These are phyloP conservation scores for Lycaena phlaeas DNA, from an alignment of 2,888 invertebrate genomes.

Conservation along the genomic window DNA sequence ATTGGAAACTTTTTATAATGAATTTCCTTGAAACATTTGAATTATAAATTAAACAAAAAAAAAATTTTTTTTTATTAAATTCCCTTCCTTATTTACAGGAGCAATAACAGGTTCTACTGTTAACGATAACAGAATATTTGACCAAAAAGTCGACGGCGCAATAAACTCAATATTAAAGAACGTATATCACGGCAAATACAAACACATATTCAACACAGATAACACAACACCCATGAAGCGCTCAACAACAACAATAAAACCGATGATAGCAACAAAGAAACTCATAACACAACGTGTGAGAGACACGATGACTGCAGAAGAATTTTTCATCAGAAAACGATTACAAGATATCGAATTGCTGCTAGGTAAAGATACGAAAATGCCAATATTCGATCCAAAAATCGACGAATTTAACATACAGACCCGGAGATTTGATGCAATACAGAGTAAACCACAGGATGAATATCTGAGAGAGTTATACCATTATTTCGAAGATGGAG, in stretches of 20 bases:
- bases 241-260: too few species aligned
- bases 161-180: constrained; percentile 14
- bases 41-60: too few species aligned
- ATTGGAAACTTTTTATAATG: too few species aligned
- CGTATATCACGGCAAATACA: constrained; percentile 13
- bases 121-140: too few species aligned
- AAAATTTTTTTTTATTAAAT: too few species aligned
- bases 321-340: constrained; percentile 16
- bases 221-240: neutral
- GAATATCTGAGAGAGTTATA: constrained; percentile 13
- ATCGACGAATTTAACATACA: constrained; percentile 22
- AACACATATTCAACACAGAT: neutral
- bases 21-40: too few species aligned
- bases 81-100: neutral
- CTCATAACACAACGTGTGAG: too few species aligned
- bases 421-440: constrained; percentile 24
- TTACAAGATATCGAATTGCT: constrained; percentile 17
- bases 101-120: constrained; percentile 9
- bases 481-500: constrained; percentile 3
- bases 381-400: constrained; percentile 23
- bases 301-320: constrained; percentile 10
- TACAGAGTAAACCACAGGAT: constrained; percentile 7
- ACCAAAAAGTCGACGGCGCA: constrained; percentile 15
- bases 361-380: constrained; percentile 14
- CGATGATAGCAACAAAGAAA: too few species aligned